phyloP scores from a whole-genome alignment of 2,888 invertebrate species.

The Drosophila austrosaltans region DNA sequence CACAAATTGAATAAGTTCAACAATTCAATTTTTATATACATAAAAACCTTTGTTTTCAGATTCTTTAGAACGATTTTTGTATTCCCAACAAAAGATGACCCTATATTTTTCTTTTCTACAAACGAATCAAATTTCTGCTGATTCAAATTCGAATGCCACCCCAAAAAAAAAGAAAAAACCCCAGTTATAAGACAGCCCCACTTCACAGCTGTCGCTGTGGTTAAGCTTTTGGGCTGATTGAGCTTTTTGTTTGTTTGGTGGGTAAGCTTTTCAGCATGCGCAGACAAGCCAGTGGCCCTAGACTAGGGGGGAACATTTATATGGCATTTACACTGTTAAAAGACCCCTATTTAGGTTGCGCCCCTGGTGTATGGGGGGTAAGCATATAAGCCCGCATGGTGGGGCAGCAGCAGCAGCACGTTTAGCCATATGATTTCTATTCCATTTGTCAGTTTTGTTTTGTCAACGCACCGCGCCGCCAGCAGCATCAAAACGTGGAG shows the following conservation, averaged over 20 bases:
- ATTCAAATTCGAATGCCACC: background rate
- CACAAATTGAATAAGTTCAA: no score
- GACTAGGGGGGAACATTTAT: background rate
- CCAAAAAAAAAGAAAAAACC: background rate
- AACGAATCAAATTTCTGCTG: background rate
- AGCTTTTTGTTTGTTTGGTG: slow-evolving; percentile 5
- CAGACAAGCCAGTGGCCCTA: background rate
- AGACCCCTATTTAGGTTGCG: background rate
- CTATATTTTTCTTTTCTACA: no score
- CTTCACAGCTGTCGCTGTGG: slow-evolving; percentile 4
- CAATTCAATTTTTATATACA: no score
- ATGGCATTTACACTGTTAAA: background rate
- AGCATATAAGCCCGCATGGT: slow-evolving; percentile 57
- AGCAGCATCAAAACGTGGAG: slow-evolving; percentile 31
- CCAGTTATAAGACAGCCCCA: background rate
- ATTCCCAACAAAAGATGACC: no score
- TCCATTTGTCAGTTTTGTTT: slow-evolving; percentile 69
- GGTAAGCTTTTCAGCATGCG: slow-evolving; percentile 6
- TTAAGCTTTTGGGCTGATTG: slow-evolving; percentile 4
- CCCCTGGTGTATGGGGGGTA: slow-evolving; percentile 10
- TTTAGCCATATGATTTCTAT: slow-evolving; percentile 67
- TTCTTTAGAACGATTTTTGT: no score
- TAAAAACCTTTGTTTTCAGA: no score
- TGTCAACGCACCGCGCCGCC: slow-evolving; percentile 28
- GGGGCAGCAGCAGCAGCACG: slow-evolving; percentile 48